Evolutionary conservation across 2,113 vertebrate species (phyloP).

Genomic region (Globicephala melas): DNA sequence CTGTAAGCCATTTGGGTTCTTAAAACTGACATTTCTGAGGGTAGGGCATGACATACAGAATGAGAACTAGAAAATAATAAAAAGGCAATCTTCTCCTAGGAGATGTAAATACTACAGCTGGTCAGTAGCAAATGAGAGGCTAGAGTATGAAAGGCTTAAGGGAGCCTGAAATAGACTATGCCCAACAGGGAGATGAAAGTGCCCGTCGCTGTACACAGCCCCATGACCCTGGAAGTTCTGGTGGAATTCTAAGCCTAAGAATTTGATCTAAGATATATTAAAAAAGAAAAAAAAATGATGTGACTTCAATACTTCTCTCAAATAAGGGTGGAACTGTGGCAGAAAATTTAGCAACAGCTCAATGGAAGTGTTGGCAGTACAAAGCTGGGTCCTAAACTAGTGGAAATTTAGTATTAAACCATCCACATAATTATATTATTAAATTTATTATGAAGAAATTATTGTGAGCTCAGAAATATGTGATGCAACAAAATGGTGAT

Average conservation of each 20-base stretch:
- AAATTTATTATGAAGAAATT: not conserved
- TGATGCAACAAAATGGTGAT: not conserved
- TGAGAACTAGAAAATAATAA: not conserved
- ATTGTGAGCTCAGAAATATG: not conserved
- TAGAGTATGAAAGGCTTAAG: not conserved
- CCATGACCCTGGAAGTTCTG: not conserved
- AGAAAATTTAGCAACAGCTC: not conserved
- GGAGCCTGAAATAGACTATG: not conserved
- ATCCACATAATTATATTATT: not conserved
- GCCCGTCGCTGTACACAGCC: not conserved
- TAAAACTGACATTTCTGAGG: not conserved
- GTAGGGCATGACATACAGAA: not conserved
- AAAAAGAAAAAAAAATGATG: not conserved
- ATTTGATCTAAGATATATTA: not conserved
- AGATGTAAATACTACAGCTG: not conserved
- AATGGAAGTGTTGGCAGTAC: not conserved
- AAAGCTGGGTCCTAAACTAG: not conserved
- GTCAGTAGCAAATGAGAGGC: not conserved
- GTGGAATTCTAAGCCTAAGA: not conserved
- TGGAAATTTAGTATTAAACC: not conserved
- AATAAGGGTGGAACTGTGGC: not conserved
- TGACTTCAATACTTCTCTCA: not conserved
- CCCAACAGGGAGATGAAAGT: not conserved
- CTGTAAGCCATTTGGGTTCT: not conserved
- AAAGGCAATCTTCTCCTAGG: not conserved